Evolutionary conservation across 1,140 invertebrate species (phyloP), one percentile per base, ranked within the genome.

Genomic region (Sitobion miscanthi): DNA sequence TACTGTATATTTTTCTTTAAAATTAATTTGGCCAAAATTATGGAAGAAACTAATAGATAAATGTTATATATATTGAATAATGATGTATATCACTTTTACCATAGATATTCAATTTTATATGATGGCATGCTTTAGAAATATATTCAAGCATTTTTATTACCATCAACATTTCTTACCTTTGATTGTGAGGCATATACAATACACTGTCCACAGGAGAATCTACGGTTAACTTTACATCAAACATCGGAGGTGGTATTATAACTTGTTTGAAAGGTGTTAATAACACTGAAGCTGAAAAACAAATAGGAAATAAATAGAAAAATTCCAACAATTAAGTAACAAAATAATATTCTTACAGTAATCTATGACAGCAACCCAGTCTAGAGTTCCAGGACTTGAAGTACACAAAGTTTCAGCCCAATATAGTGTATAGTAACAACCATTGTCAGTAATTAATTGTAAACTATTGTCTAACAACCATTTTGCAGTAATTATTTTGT

Each of bases 161-260:
- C 20, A 54, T 4, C 21, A 86, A 83, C 23, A 38, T 47, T 35
- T 54, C 47, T 93, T 93, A 93, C 91, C 45, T 93, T 42, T 52
- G 25, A 57, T 93, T 86, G 25, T 85, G 20, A 54, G 91, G 91
- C 23, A 93, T 42, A 45, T 85, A 93, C 21, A 93, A 30, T 20
- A 93, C 52, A 85, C 69, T 77, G 14, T 93, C 91, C 4, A 93
- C 82, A 85, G 91, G 91, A 54, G 47, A 85, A 4, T 93, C 91
- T 86, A 93, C 3, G 5, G 25, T 93, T 85, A 93, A 94, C 45
- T 86, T 93, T 3, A 85, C 11, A 86, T 93, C 69, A 85, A 95
- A 96, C 96, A 96, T 95, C 54, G 96, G 96, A 23, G 96, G 97
- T 38, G 96, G 97, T n/a, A 97, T 95, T 25, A 96, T 94, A 93